Percentiles rank a stretch among this genome's conserved stretches.
These are phyloP conservation scores for Syrmaticus mikado DNA, from an alignment of 2,113 vertebrate species.

Conservation along the genomic window DNA sequence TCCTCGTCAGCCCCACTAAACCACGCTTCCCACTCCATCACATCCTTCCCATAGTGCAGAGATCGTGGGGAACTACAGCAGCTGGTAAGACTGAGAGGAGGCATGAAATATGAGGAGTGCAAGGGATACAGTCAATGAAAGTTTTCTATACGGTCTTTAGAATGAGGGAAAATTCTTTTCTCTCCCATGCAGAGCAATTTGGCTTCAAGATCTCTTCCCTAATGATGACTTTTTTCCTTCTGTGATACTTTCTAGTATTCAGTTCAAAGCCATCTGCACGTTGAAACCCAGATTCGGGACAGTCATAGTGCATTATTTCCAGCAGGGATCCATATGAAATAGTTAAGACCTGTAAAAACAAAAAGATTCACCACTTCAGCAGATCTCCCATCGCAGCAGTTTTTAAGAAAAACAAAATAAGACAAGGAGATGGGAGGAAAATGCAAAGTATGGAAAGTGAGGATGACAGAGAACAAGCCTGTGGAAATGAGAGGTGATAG, in stretches of 20 bases:
- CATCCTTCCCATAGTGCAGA: neutral
- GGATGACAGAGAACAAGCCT: neutral
- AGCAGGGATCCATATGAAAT: accelerated
- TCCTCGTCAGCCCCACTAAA: no score
- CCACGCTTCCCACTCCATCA: neutral
- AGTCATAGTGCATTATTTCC: neutral
- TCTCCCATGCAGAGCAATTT: neutral
- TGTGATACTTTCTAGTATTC: accelerated
- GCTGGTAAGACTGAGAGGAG: accelerated
- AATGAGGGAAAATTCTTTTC: neutral
- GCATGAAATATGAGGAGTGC: neutral
- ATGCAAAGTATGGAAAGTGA: neutral
- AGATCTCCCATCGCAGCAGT: neutral
- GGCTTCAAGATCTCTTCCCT: neutral
- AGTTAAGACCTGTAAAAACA: neutral
- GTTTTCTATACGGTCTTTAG: neutral
- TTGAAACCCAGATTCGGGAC: neutral
- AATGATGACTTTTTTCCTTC: neutral
- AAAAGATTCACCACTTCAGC: neutral
- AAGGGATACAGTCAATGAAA: neutral
- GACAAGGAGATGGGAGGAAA: neutral
- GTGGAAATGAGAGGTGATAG: constrained; percentile 3
- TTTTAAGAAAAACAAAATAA: neutral
- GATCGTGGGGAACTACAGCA: neutral
- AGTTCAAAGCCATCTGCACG: neutral